Percentiles rank a stretch among this genome's conserved stretches.
Evolutionary conservation across 2,888 invertebrate genomes (phyloP).

Genomic region (Dryobota labecula): DNA sequence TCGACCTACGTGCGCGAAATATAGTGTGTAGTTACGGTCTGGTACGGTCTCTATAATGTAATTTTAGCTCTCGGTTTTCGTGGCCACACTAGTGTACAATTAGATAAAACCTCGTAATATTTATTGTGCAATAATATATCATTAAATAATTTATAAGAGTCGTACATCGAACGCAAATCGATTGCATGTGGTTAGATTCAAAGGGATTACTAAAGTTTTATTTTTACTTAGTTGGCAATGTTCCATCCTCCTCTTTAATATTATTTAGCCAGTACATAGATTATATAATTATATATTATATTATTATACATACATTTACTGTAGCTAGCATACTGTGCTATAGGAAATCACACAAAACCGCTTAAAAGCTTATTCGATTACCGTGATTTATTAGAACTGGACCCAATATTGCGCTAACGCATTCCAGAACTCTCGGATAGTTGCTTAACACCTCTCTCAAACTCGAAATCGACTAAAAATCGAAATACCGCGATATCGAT

Average conservation of each 20-base stretch:
- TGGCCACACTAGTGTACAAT: constrained; percentile 45
- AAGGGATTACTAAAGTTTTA: neutral
- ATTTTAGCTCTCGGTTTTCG: constrained; percentile 4
- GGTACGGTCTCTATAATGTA: neutral
- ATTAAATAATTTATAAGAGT: constrained; percentile 35
- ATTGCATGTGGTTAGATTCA: neutral
- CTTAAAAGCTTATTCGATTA: constrained; percentile 35
- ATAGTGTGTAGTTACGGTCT: neutral
- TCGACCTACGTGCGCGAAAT: neutral
- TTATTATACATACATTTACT: no score
- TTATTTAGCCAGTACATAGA: neutral
- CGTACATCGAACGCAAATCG: constrained; percentile 7
- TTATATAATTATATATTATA: no score
- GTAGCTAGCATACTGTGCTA: neutral
- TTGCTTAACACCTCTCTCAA: constrained; percentile 31
- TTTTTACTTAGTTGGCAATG: neutral
- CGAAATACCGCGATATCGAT: constrained; percentile 37
- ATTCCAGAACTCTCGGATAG: constrained; percentile 12
- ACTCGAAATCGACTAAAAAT: constrained; percentile 38
- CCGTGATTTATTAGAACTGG: constrained; percentile 7
- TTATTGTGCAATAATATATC: constrained; percentile 33
- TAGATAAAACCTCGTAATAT: constrained; percentile 46
- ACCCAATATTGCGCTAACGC: constrained; percentile 23
- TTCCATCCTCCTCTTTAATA: neutral
- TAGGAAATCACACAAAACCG: neutral